phyloP scores from a whole-genome alignment of 2,888 invertebrate genomes.

The Cryptocephalus moraei region DNA sequence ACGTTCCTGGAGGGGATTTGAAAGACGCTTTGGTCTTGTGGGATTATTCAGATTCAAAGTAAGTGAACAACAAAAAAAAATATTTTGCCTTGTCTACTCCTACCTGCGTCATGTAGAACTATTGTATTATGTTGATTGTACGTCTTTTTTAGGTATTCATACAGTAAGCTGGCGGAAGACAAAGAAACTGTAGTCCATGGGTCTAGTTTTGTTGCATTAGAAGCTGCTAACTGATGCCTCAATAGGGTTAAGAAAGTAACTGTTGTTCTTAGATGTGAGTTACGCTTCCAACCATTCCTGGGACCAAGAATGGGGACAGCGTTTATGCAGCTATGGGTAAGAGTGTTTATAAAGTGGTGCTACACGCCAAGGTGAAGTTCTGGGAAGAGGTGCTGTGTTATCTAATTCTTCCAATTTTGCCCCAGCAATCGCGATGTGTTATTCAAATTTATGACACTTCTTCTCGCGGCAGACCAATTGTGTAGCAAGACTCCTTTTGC shows the following conservation, averaged over 20 bases:
- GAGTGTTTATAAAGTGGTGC: conserved; percentile 63
- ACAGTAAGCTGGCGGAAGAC: conserved; percentile 49
- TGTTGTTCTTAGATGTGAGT: conserved; percentile 60
- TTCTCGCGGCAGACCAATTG: too few relatives aligned
- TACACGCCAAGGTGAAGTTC: too few relatives aligned
- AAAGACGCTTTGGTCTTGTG: conserved; percentile 67
- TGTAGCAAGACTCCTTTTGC: too few relatives aligned
- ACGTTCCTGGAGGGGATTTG: conserved; percentile 52
- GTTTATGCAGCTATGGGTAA: conserved; percentile 62
- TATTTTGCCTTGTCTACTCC: too few relatives aligned
- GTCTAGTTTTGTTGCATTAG: conserved; percentile 87
- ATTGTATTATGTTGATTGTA: too few relatives aligned
- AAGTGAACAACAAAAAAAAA: conserved; percentile 11
- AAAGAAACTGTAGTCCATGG: conserved; percentile 80
- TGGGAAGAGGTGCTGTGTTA: too few relatives aligned
- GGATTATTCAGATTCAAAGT: conserved; percentile 59
- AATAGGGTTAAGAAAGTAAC: conserved; percentile 71
- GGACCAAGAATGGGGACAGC: conserved; percentile 70
- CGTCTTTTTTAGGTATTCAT: conserved; percentile 38
- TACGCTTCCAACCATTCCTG: conserved; percentile 56
- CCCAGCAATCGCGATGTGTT: too few relatives aligned
- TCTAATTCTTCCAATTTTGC: too few relatives aligned
- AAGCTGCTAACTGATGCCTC: conserved; percentile 70
- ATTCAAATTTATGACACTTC: too few relatives aligned
- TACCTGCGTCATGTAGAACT: too few relatives aligned